A percentile compares a stretch with the other conserved stretches of the same genome.
Conservation (phyloP, 2,888 invertebrate genomes). For the Cosmorhoe ocellata region DNA sequence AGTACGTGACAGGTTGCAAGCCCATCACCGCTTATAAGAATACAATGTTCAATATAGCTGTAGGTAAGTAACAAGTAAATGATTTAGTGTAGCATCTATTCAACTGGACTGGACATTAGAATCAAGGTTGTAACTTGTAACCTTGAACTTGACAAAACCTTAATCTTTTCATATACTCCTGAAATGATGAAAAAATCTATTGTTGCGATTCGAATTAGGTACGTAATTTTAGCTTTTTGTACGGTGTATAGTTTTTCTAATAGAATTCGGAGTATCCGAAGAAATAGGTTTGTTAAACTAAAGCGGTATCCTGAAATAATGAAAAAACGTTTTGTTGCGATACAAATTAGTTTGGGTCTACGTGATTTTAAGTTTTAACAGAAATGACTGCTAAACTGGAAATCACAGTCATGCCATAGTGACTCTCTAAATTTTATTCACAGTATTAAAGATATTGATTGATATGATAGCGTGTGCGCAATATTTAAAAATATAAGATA, state of each 20-base stretch:
- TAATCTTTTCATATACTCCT: conserved; percentile 45
- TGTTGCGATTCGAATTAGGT: conserved; percentile 36
- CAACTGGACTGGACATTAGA: too few relatives aligned
- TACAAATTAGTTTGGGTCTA: too few relatives aligned
- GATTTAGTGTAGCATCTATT: too few relatives aligned
- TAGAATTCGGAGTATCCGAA: background rate
- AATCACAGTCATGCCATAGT: too few relatives aligned
- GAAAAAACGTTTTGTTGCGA: conserved; percentile 44
- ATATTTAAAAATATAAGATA: conserved; percentile 5
- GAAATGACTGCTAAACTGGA: too few relatives aligned
- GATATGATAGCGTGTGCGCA: conserved; percentile 18
- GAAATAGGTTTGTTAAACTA: conserved; percentile 2
- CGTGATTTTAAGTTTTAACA: too few relatives aligned
- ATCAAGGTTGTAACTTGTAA: too few relatives aligned
- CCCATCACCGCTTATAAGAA: too few relatives aligned
- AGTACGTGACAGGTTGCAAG: too few relatives aligned
- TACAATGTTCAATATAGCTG: too few relatives aligned
- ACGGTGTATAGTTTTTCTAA: conserved; percentile 29
- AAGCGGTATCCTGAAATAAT: conserved; percentile 28
- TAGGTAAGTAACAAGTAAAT: too few relatives aligned
- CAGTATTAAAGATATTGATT: background rate
- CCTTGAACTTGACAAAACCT: conserved; percentile 45
- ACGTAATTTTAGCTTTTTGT: conserved; percentile 37
- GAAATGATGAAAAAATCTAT: conserved; percentile 43
- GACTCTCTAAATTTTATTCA: too few relatives aligned